phyloP scores from a whole-genome alignment of 2,888 invertebrate genomes.

The Plagiodera versicolora region DNA sequence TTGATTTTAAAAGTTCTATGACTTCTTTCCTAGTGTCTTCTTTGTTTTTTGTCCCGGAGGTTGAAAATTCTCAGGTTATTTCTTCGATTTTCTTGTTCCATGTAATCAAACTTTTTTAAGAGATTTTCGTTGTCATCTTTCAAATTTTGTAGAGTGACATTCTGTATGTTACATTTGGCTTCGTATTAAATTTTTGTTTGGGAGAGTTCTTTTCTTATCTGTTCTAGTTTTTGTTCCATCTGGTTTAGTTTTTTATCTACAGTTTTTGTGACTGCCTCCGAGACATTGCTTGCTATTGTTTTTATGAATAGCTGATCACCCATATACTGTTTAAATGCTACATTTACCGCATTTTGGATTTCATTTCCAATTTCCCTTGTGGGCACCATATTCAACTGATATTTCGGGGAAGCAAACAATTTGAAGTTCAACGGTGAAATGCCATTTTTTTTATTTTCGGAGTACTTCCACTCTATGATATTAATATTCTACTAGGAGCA shows the following conservation, averaged over 20 bases:
- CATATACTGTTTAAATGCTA: neutral
- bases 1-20: neutral
- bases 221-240: neutral
- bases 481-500: no score
- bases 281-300: conserved; percentile 1
- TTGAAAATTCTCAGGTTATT: conserved; percentile 1
- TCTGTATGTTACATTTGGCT: neutral
- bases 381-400: no score
- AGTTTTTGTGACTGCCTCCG: conserved; percentile 3
- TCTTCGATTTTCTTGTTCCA: neutral
- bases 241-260: neutral
- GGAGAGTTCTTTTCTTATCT: neutral
- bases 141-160: neutral
- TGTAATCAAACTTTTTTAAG: neutral
- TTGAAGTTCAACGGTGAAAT: no score
- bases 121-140: conserved; percentile 4
- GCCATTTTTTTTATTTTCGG: no score
- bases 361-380: neutral
- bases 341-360: conserved; percentile 2
- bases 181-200: neutral
- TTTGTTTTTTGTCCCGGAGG: neutral
- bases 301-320: neutral
- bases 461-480: no score
- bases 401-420: no score
- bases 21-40: neutral